Conservation (phyloP, 2,888 invertebrate genomes). For the Papilio protenor region DNA sequence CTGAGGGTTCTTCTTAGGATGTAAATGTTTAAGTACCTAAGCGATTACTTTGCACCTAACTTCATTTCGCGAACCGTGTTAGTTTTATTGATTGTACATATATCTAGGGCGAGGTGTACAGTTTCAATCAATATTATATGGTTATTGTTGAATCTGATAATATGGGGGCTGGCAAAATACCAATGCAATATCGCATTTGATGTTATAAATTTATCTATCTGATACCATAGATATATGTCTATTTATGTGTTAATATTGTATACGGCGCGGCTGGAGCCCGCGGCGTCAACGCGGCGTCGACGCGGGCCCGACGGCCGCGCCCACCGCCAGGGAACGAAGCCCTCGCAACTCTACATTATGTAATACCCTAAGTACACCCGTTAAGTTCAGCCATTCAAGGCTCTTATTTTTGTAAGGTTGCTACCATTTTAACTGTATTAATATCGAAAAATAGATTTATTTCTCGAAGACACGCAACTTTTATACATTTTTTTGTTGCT, state of each 20-base stretch:
- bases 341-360: constrained; percentile 65
- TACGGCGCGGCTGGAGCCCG: constrained; percentile 51
- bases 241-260: constrained; percentile 69
- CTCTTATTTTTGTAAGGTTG: constrained; percentile 60
- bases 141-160: constrained; percentile 75
- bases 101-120: constrained; percentile 79
- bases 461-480: constrained; percentile 39
- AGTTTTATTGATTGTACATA: constrained; percentile 79
- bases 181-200: constrained; percentile 73
- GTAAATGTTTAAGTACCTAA: constrained; percentile 76
- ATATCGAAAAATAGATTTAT: constrained; percentile 37
- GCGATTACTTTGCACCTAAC: constrained; percentile 77
- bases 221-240: constrained; percentile 70
- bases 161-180: constrained; percentile 55
- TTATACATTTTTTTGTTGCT: constrained; percentile 41
- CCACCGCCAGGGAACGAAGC: constrained; percentile 60
- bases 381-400: constrained; percentile 61
- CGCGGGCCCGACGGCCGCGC: constrained; percentile 48
- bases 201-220: constrained; percentile 65
- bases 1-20: constrained; percentile 76
- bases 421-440: constrained; percentile 71
- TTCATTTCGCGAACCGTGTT: constrained; percentile 78
- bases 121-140: constrained; percentile 70
- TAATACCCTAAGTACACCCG: constrained; percentile 61
- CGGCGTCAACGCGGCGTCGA: constrained; percentile 57